Evolutionary conservation across 2,797 vertebrate species (phyloP).

Genomic region (Crenichthys baileyi): DNA sequence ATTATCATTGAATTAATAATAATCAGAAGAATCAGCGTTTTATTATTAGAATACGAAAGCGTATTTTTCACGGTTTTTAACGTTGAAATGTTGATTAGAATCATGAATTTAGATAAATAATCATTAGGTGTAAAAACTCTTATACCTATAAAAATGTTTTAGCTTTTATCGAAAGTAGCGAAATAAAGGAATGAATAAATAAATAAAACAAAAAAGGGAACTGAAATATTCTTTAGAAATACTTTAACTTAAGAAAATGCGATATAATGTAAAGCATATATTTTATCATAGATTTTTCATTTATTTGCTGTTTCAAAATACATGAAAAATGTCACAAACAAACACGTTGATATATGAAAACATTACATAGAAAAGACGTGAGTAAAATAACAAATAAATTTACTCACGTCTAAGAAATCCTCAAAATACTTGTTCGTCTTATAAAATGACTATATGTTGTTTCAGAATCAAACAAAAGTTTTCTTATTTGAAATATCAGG

Average conservation of each 20-base stretch:
- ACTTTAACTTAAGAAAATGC: too few relatives aligned
- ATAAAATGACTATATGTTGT: not conserved
- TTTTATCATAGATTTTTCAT: not conserved
- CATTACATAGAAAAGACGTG: too few relatives aligned
- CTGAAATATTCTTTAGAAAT: not conserved
- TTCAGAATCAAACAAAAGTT: not conserved
- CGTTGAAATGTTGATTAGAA: not conserved
- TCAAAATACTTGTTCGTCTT: not conserved
- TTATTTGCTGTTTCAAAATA: not conserved
- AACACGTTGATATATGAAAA: not conserved
- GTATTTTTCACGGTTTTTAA: not conserved
- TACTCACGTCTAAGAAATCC: too few relatives aligned
- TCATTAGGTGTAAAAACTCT: not conserved
- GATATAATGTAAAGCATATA: not conserved
- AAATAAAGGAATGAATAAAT: not conserved
- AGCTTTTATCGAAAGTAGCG: not conserved
- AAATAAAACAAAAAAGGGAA: not conserved
- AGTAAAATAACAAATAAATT: not conserved
- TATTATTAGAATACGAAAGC: not conserved
- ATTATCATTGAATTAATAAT: not conserved
- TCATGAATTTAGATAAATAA: not conserved
- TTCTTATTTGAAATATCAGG: not conserved
- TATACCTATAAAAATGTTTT: not conserved
- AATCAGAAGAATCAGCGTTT: not conserved
- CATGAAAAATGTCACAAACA: not conserved